phyloP scores from a whole-genome alignment of 2,888 invertebrate species.

The Scaptomyza flava region DNA sequence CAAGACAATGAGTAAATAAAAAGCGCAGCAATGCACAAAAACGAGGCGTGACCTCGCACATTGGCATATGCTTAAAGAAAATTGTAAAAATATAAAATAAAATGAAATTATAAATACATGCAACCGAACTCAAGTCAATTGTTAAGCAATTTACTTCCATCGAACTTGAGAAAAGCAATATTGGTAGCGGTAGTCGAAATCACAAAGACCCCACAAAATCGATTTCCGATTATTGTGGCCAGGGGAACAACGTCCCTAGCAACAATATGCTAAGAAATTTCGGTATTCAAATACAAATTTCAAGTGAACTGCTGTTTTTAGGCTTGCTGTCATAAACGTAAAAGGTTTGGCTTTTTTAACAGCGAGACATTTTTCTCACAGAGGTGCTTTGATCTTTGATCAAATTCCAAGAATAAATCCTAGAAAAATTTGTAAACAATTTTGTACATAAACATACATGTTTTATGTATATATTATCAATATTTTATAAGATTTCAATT shows the following conservation, averaged over 20 bases:
- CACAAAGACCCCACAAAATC: slow-evolving; percentile 35
- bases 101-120: slow-evolving; percentile 29
- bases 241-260: background rate
- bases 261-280: slow-evolving; percentile 15
- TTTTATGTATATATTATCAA: background rate
- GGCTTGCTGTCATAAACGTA: background rate
- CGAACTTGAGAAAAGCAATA: slow-evolving; percentile 20
- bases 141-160: slow-evolving; percentile 10
- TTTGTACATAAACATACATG: background rate
- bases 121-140: slow-evolving; percentile 20
- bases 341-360: background rate
- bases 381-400: no score
- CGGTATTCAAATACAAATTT: slow-evolving; percentile 7
- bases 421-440: background rate
- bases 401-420: background rate
- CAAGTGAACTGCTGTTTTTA: slow-evolving; percentile 1
- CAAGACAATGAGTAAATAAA: slow-evolving; percentile 18
- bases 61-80: slow-evolving; percentile 30
- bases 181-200: slow-evolving; percentile 27
- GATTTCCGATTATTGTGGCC: slow-evolving; percentile 21
- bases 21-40: slow-evolving; percentile 1
- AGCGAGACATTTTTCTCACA: background rate
- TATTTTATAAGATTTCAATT: background rate
- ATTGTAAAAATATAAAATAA: slow-evolving; percentile 23
- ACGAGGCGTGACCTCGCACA: slow-evolving; percentile 50